Evolutionary conservation across 2,113 vertebrate species (phyloP), one percentile per base, ranked within the genome.

Genomic region (Stegastes partitus): DNA sequence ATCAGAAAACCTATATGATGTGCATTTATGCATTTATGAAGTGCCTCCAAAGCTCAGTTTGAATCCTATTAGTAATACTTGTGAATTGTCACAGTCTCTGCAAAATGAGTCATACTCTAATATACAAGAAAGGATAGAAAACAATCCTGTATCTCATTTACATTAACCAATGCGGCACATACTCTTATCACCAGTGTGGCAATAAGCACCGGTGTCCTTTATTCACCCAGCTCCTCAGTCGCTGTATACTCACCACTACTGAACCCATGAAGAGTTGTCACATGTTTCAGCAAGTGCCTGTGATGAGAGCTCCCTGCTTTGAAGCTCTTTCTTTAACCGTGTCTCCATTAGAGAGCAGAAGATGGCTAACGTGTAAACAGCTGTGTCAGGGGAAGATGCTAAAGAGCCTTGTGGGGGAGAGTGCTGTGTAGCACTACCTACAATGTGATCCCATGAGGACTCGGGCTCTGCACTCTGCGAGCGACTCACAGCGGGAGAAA

Each of bases 311-410:
- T 77, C 44, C 37, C 47, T 50, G 47, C 71, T 87, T 89, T 90
- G 85, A 84, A 87, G 81, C 80, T 83, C 78, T 79, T 71, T 74
- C 69, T 86, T 74, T 82, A 82, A 82, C 83, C 68, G 50, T 64
- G 81, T 89, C 81, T 89, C 89, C 82, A 83, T 89, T 91, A 91
- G 64, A 31, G 56, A 82, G 84, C 58, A 76, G 67, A 71, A 79
- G 79, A 89, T 80, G 74, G 82, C 77, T 85, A 86, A 88, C 74
- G 59, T 88, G 75, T 89, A 91, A 91, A 92, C 91, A 93, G 79
- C 80, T 53, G 34, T 89, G 86, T 89, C 84, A 86, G 78, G 85
- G 74, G 77, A 86, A 78, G 85, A 88, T 61, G 81, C 74, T 87
- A 79, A 87, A 90, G 82, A 86, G 81, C 70, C 74, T 79, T 65